phyloP scores from a whole-genome alignment of 2,113 vertebrate genomes.

The Rhodinocichla rosea region DNA sequence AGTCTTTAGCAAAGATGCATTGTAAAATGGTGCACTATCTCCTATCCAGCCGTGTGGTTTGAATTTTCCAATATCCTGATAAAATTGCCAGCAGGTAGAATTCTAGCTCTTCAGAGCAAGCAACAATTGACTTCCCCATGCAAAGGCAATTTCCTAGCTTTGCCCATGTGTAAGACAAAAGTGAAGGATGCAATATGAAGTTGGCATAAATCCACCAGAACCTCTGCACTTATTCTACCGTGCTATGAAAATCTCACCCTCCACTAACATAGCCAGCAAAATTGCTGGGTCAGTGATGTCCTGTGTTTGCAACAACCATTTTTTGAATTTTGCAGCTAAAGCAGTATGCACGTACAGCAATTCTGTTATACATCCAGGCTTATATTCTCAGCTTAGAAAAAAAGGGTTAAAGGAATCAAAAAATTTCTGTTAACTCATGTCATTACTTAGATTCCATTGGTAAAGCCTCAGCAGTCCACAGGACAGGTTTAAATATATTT shows the following conservation, averaged over 20 bases:
- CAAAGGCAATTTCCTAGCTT: background rate
- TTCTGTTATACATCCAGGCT: background rate
- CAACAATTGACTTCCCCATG: background rate
- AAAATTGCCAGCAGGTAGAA: slow-evolving; percentile 6
- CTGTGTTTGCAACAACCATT: background rate
- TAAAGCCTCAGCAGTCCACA: background rate
- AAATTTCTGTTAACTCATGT: background rate
- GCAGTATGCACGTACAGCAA: background rate
- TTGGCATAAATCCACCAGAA: background rate
- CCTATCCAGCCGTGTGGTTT: background rate
- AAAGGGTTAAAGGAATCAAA: background rate
- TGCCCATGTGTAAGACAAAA: background rate
- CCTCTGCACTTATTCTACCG: background rate
- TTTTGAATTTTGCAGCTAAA: background rate
- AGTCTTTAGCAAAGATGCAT: background rate
- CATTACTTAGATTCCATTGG: background rate
- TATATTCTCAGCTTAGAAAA: background rate
- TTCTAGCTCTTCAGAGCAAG: background rate
- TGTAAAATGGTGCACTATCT: background rate
- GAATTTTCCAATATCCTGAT: background rate
- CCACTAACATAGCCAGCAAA: background rate
- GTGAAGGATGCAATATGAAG: background rate
- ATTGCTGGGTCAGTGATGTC: background rate
- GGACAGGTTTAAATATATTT: background rate
- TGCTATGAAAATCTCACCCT: background rate